Evolutionary conservation across 2,797 vertebrate genomes (phyloP).

Genomic region (Eulemur albifrons): DNA sequence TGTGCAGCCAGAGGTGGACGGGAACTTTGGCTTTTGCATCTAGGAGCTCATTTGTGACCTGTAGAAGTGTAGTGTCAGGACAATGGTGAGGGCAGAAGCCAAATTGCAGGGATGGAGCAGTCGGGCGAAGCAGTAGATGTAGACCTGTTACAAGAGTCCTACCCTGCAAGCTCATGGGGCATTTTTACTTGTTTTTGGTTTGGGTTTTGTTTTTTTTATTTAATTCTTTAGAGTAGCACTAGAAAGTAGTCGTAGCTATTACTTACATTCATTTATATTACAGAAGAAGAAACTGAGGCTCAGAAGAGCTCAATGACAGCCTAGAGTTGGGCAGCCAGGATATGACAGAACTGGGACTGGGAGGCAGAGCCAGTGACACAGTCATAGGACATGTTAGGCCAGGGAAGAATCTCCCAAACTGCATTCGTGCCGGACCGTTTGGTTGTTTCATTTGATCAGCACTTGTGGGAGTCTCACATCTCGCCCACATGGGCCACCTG

Average conservation of each 20-base stretch:
- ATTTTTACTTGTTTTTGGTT: not conserved
- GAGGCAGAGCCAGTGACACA: not conserved
- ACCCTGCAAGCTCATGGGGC: not conserved
- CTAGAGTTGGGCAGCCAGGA: not conserved
- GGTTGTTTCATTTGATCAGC: not conserved
- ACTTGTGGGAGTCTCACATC: not conserved
- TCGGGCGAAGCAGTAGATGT: rapidly evolving
- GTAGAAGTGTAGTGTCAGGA: not conserved
- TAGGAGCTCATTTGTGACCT: not conserved
- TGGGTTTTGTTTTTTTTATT: not conserved
- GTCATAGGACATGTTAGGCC: not conserved
- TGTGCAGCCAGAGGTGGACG: not conserved
- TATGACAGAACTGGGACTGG: not conserved
- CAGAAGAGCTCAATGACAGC: not conserved
- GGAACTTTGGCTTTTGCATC: not conserved
- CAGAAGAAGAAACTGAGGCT: not conserved
- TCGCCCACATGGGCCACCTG: not conserved
- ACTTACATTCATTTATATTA: not conserved
- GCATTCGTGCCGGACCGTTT: rapidly evolving
- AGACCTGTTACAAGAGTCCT: not conserved
- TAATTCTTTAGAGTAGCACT: not conserved
- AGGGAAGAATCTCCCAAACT: not conserved
- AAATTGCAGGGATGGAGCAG: too few relatives aligned
- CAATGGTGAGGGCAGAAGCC: not conserved
- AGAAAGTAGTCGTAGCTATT: not conserved